Evolutionary conservation across 2,797 vertebrate genomes (phyloP), one percentile per base, ranked within the genome.

Genomic region (Artibeus jamaicensis): DNA sequence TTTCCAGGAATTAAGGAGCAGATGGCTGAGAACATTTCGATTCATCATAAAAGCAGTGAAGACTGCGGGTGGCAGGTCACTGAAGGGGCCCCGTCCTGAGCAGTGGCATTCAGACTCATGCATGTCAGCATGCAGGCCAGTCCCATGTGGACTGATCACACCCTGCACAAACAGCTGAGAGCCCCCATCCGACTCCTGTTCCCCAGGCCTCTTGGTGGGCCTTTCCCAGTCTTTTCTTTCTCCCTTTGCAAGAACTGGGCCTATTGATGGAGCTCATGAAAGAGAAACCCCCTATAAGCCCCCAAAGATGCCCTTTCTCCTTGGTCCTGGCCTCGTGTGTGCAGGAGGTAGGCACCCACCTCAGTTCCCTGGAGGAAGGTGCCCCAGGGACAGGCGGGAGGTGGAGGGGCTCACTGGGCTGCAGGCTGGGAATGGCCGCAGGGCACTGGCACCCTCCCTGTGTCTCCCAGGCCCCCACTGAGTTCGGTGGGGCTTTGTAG

Each of bases 391-490:
- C 24, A 10, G 22, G n/a, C 53, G 53, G 79, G 14, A 46, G 15
- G 44, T 0, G 0, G 53, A 67, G 68, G 37, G 65, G 18, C 32
- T 97, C 89, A 95, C 26, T 86, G 93, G 42, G 87, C 44, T 24
- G 73, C 86, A 48, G 97, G 68, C 81, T 98, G 98, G 77, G 98
- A 98, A 93, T 98, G 98, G 46, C 97, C 93, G 42, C 98, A 98
- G 57, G 98, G 98, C 70, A 98, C 97, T 55, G 96, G 98, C 29
- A 97, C 97, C n/a, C 96, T 95, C 46, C 98, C 98, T 0, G 97
- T 95, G 65, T 99, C 98, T 83, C 98, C 99, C 73, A 97, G 94
- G 46, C 95, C 94, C 62, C 94, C 96, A 0, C 96, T 98, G 93
- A 93, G 92, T 85, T 98, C 97, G 0, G 93, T 93, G 70, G 97